Conservation (phyloP, 2,797 vertebrate species). For the Cryptoprocta ferox region DNA sequence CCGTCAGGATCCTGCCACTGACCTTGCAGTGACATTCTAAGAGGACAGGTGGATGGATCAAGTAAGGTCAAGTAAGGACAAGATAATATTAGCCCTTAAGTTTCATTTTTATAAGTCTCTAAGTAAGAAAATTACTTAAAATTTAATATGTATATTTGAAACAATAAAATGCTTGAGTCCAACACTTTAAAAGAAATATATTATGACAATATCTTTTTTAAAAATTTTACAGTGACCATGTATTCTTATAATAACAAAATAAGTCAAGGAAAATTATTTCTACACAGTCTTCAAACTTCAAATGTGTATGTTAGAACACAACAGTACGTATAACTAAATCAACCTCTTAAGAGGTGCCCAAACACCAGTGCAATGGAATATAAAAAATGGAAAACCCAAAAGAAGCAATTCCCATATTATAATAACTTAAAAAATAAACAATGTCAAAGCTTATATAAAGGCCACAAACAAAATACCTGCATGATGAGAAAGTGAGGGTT, state of each 20-base stretch:
- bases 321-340: not conserved
- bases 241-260: not conserved
- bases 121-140: constrained; percentile 9
- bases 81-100: not conserved
- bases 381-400: not conserved
- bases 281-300: constrained; percentile 38
- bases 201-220: not conserved
- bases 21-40: not conserved
- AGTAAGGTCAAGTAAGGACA: not conserved
- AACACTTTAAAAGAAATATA: not conserved
- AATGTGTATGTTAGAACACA: not conserved
- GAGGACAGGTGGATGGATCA: not conserved
- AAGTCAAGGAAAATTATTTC: constrained; percentile 22
- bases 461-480: constrained; percentile 90
- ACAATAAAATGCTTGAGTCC: not conserved
- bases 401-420: not conserved
- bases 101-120: not conserved
- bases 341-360: not conserved
- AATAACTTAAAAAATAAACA: constrained; percentile 23
- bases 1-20: not conserved
- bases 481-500: constrained; percentile 99
- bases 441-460: constrained; percentile 7
- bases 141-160: not conserved
- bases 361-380: not conserved
- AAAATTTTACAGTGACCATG: not conserved